Base-by-base conservation (phyloP, 1,140 invertebrate genomes). In the Bombus picipes region DNA sequence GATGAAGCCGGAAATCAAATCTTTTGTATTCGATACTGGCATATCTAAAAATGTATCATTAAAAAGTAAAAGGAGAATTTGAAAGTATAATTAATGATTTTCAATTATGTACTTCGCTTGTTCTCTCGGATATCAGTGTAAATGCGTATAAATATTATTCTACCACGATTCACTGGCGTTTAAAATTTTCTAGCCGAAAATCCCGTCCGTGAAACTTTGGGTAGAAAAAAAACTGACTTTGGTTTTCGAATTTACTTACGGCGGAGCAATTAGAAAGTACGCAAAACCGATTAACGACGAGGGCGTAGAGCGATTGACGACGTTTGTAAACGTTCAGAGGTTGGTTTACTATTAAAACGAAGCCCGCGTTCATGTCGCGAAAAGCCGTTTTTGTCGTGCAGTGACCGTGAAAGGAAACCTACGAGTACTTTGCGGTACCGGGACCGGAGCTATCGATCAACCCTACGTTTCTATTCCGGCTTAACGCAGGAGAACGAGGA, bases 401-500 rank as follows among this genome's bases (percentile, higher is more conserved):
- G 37, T 65, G 75, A 81, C 78, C 83, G 57, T 57, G 65, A 77
- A 84, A 83, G 70, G 72, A 83, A 85, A 79, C 39, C 74, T 72
- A 74, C 57, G 68, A 65, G 59, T 85, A 72, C 53, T 80, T 85
- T 85, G 79, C 59, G 72, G 77, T 70, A 68, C 66, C 15, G 53
- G 74, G 65, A 83, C 18, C 41, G 43, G 34, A 75, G 74, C 84
- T 81, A 88, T 81, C 80, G 85, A 86, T 86, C 85, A 86, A 86
- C 83, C 85, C 85, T 28, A 66, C 85, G 41, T 86, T 89, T 86
- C 74, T 81, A 74, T 89, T 86, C 78, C 59, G 78, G 66, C 79
- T 86, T 89, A 75, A 85, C 65, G 65, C 81, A 76, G 73, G 71
- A 74, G 81, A 90, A 73, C 83, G 83, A 87, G 87, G 82, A 88